These are phyloP conservation scores for Macropodus opercularis DNA, from an alignment of 2,797 vertebrate genomes.

Conservation along the genomic window DNA sequence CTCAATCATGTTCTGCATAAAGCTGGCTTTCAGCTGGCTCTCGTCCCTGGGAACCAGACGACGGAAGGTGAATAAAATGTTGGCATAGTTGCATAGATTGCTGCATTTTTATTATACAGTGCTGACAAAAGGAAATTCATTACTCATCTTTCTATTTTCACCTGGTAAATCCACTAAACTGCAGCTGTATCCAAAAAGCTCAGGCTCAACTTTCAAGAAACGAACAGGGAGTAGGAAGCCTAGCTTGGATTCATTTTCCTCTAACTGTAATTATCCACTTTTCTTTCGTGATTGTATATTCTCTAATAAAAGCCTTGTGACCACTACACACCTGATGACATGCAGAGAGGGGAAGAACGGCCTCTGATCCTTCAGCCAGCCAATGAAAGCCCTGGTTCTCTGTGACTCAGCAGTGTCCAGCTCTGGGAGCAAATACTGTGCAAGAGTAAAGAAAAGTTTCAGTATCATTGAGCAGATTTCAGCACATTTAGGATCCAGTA, in stretches of 20 bases:
- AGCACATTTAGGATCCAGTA: background rate
- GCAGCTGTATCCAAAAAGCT: too few relatives aligned
- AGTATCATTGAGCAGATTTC: background rate
- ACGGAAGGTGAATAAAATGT: background rate
- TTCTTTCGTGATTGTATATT: too few relatives aligned
- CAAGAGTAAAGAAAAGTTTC: conserved; percentile 32
- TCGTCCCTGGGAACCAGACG: conserved; percentile 84
- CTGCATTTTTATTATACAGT: background rate
- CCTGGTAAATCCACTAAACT: too few relatives aligned
- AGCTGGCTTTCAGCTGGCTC: conserved; percentile 88
- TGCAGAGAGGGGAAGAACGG: conserved; percentile 92
- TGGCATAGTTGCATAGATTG: background rate
- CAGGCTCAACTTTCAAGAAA: too few relatives aligned
- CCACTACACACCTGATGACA: conserved; percentile 87
- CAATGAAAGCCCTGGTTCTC: conserved; percentile 87
- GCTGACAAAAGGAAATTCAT: background rate
- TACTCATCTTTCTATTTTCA: background rate
- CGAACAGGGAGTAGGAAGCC: too few relatives aligned
- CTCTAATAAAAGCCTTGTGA: background rate
- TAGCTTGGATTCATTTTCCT: background rate
- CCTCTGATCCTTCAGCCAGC: conserved; percentile 94
- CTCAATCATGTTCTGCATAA: conserved; percentile 97
- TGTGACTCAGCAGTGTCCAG: conserved; percentile 92
- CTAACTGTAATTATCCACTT: too few relatives aligned
- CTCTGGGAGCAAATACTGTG: conserved; percentile 90